phyloP scores from a whole-genome alignment of 2,113 vertebrate genomes.

The Corythornis vintsioides region DNA sequence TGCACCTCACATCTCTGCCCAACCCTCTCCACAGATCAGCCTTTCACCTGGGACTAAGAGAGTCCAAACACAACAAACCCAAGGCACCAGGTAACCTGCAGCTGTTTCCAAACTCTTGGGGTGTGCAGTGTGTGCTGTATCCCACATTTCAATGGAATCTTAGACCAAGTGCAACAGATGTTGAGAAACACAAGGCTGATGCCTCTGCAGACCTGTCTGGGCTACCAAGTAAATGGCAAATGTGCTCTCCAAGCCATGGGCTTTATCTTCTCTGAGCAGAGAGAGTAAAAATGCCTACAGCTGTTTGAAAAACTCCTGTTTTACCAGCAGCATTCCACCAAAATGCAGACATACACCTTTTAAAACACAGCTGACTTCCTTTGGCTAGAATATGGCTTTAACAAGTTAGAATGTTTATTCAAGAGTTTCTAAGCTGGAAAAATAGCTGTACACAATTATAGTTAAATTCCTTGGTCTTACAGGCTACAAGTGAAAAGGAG shows the following conservation, averaged over 20 bases:
- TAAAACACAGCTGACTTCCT: not conserved
- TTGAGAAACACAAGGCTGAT: not conserved
- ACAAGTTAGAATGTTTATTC: not conserved
- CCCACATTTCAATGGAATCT: not conserved
- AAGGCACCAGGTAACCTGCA: not conserved
- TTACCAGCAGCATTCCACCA: not conserved
- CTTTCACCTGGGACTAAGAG: not conserved
- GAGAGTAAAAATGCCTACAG: not conserved
- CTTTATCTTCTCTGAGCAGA: not conserved
- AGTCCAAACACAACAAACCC: not conserved
- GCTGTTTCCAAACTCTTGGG: not conserved
- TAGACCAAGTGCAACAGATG: not conserved
- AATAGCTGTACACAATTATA: not conserved
- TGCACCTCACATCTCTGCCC: not conserved
- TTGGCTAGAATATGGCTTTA: not conserved
- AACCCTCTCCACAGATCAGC: not conserved
- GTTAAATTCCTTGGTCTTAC: constrained; percentile 16
- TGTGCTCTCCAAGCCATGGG: not conserved
- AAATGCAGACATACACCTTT: not conserved
- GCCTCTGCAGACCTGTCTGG: not conserved
- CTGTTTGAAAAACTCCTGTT: not conserved
- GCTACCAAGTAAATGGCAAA: not conserved
- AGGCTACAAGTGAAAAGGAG: not conserved
- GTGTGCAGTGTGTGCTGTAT: not conserved
- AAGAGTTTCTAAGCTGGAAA: constrained; percentile 10